Conservation (phyloP, 2,797 vertebrate species). For the Enteromius fasciolatus region DNA sequence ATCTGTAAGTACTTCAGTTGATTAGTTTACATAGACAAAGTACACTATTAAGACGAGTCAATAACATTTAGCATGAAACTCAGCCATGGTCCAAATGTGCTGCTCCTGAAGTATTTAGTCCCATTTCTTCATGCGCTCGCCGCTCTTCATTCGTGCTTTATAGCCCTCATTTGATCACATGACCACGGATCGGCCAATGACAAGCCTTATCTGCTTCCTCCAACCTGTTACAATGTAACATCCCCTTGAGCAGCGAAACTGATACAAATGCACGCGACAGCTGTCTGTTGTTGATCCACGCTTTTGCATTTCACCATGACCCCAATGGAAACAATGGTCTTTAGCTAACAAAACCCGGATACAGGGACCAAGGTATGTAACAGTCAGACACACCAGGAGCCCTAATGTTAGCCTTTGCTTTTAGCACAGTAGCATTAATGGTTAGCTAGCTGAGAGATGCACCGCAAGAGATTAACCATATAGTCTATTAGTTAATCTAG, state of each 20-base stretch:
- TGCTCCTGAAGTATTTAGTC: background rate
- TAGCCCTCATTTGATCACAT: slow-evolving; percentile 30
- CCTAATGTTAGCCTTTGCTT: slow-evolving; percentile 36
- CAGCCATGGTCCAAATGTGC: background rate
- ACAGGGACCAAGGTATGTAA: slow-evolving; percentile 29
- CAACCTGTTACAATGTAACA: slow-evolving; percentile 53
- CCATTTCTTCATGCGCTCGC: background rate
- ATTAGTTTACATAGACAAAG: background rate
- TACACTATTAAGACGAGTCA: background rate
- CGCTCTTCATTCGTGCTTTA: background rate
- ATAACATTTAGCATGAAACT: background rate
- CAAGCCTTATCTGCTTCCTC: background rate
- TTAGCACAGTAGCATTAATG: slow-evolving; percentile 43
- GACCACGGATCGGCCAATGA: slow-evolving; percentile 45
- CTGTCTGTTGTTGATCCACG: background rate
- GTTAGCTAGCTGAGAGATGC: slow-evolving; percentile 26
- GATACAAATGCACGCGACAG: slow-evolving; percentile 30
- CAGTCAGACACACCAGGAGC: background rate
- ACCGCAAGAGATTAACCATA: background rate
- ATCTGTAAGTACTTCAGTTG: background rate
- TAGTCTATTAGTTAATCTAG: background rate
- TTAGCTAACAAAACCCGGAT: slow-evolving; percentile 19
- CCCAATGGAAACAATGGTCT: background rate
- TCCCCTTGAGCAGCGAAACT: slow-evolving; percentile 7
- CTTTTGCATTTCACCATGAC: slow-evolving; percentile 8